Conservation (phyloP, 1,140 invertebrate genomes). For the Solen grandis region DNA sequence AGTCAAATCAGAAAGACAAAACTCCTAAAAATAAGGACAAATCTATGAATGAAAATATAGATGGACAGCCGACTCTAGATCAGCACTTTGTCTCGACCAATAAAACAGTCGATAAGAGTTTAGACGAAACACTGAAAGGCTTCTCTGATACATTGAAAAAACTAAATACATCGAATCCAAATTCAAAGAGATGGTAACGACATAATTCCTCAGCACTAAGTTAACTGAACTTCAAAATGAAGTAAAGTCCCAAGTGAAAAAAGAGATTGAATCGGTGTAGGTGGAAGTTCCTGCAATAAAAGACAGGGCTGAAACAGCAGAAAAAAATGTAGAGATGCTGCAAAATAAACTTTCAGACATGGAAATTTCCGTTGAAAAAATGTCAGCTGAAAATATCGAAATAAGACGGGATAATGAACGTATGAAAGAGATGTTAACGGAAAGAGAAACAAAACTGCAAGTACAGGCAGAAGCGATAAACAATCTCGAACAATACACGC, state of each 20-base stretch:
- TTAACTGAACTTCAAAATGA: background rate
- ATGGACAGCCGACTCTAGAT: no score
- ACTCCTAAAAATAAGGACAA: no score
- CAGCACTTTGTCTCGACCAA: no score
- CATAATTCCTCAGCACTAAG: no score
- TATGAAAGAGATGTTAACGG: background rate
- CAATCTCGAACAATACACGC: constrained; percentile 27
- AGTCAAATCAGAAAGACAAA: no score
- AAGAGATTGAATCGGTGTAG: background rate
- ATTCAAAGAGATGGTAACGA: no score
- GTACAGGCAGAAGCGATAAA: background rate
- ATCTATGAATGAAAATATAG: no score
- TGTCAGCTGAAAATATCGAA: background rate
- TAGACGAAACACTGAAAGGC: no score
- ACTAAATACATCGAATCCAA: no score
- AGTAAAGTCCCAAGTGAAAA: background rate
- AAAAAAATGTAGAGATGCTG: background rate
- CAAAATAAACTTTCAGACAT: background rate
- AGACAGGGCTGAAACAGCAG: background rate
- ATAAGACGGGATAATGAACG: background rate
- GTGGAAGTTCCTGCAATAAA: no score
- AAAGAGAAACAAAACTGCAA: background rate
- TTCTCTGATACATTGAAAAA: no score
- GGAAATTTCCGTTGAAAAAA: background rate
- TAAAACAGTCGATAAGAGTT: no score